phyloP scores from a whole-genome alignment of 2,797 vertebrate genomes.

The Oryzias sinensis region DNA sequence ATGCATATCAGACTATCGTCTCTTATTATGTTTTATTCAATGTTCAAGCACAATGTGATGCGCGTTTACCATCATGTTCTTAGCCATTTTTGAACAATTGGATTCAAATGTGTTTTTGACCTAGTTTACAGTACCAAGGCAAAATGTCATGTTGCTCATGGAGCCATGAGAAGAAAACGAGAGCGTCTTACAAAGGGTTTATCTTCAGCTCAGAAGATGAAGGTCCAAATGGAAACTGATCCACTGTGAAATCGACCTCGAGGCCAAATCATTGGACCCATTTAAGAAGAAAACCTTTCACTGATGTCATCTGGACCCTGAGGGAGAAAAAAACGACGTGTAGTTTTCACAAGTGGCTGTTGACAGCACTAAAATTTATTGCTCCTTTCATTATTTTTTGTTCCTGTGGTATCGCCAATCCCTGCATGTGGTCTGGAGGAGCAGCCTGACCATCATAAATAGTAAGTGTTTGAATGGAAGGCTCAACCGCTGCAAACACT shows the following conservation, averaged over 20 bases:
- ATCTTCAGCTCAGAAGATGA: conserved; percentile 47
- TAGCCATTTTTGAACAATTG: conserved; percentile 41
- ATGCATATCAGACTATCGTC: conserved; percentile 9
- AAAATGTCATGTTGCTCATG: conserved; percentile 47
- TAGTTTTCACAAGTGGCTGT: conserved; percentile 69
- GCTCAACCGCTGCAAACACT: conserved; percentile 57
- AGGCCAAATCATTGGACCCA: conserved; percentile 53
- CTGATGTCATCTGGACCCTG: conserved; percentile 50
- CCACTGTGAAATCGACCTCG: conserved; percentile 70
- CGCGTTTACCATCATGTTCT: conserved; percentile 24
- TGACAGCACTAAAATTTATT: conserved; percentile 72
- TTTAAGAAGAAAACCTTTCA: conserved; percentile 66
- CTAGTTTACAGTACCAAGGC: conserved; percentile 34
- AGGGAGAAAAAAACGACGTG: conserved; percentile 44
- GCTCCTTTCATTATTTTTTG: conserved; percentile 62
- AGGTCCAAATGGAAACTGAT: conserved; percentile 73
- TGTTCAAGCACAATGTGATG: conserved; percentile 30
- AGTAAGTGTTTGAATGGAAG: conserved; percentile 75
- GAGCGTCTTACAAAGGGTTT: conserved; percentile 48
- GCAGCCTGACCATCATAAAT: conserved; percentile 74
- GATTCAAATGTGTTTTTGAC: conserved; percentile 31
- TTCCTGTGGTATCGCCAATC: conserved; percentile 73
- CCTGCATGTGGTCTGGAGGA: conserved; percentile 61
- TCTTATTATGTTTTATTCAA: conserved; percentile 37
- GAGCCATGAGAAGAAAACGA: conserved; percentile 40